These are phyloP conservation scores for Aleiodes leptofemur DNA, from an alignment of 2,888 invertebrate species.

Conservation along the genomic window DNA sequence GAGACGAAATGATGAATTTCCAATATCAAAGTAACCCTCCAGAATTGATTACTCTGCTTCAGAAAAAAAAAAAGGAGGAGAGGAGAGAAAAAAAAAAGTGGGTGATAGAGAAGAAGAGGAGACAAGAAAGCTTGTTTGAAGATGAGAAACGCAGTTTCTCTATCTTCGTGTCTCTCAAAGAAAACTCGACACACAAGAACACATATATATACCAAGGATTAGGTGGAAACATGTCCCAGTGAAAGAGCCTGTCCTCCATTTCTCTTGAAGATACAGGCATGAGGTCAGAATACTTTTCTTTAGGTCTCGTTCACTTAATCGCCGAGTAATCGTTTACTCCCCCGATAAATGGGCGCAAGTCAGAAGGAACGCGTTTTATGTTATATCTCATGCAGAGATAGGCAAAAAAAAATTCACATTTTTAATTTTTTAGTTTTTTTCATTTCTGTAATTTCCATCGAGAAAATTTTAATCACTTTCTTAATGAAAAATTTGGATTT, in stretches of 20 bases:
- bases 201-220: slow-evolving; percentile 29
- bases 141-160: slow-evolving; percentile 18
- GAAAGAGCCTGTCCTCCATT: slow-evolving; percentile 21
- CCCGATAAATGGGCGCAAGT: slow-evolving; percentile 36
- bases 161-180: not conserved
- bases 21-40: not conserved
- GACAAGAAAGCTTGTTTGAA: slow-evolving; percentile 1
- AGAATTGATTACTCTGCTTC: slow-evolving; percentile 24
- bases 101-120: not conserved
- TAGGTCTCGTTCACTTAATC: slow-evolving; percentile 43
- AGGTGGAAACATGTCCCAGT: slow-evolving; percentile 12
- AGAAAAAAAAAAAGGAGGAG: not conserved
- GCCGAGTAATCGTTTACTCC: slow-evolving; percentile 50
- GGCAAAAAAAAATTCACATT: no score
- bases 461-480: no score
- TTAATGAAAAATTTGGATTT: no score
- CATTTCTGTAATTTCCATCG: no score
- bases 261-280: slow-evolving; percentile 16
- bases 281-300: slow-evolving; percentile 27
- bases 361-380: not conserved
- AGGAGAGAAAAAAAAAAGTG: not conserved
- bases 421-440: no score
- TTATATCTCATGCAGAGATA: not conserved
- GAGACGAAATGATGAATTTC: slow-evolving; percentile 8
- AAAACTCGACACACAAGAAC: slow-evolving; percentile 10